Conservation (phyloP, 2,888 invertebrate species). For the Rhopalosiphum nymphaeae region DNA sequence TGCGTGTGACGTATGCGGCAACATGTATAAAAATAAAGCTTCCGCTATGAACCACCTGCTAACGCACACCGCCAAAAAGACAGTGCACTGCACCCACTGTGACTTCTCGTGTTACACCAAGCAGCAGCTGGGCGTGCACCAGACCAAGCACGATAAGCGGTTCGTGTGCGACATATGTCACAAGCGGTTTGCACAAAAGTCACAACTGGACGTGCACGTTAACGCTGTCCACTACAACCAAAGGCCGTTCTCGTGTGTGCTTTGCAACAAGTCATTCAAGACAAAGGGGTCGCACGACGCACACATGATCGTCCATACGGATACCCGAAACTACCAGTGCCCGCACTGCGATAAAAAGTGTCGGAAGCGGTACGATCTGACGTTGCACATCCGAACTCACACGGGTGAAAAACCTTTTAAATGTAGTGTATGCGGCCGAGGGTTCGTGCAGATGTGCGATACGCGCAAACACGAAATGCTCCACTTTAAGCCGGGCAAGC, state of each 20-base stretch:
- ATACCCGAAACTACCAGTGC: conserved; percentile 67
- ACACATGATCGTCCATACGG: conserved; percentile 67
- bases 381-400: conserved; percentile 72
- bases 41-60: conserved; percentile 74
- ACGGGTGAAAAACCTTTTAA: conserved; percentile 70
- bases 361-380: conserved; percentile 69
- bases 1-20: conserved; percentile 72
- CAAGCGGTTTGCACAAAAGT: conserved; percentile 69
- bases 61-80: conserved; percentile 63
- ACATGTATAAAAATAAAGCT: conserved; percentile 70
- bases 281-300: conserved; percentile 66
- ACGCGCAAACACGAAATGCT: conserved; percentile 66
- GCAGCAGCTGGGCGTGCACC: conserved; percentile 65
- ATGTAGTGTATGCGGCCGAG: conserved; percentile 73
- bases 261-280: conserved; percentile 66
- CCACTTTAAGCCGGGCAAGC: conserved; percentile 57
- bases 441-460: conserved; percentile 69
- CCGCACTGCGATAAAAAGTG: conserved; percentile 67
- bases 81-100: conserved; percentile 38
- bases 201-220: conserved; percentile 70
- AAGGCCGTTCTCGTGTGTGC: conserved; percentile 65
- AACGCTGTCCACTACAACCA: conserved; percentile 71
- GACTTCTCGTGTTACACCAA: conserved; percentile 65
- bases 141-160: conserved; percentile 69
- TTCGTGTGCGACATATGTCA: conserved; percentile 71